These are phyloP conservation scores for Malurus alboscapulatus DNA, from an alignment of 2,113 vertebrate species.

Conservation along the genomic window DNA sequence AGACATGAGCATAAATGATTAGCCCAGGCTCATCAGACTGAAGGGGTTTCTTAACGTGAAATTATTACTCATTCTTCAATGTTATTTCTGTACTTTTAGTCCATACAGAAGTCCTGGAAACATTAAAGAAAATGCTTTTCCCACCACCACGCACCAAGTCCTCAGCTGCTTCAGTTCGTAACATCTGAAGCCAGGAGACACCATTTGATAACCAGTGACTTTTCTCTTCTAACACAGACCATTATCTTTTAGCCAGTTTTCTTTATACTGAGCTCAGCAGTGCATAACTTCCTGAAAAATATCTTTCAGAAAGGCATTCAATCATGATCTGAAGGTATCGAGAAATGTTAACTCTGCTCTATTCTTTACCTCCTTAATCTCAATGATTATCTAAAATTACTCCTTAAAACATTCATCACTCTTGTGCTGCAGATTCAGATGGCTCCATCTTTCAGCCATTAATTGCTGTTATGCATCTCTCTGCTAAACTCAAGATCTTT, in stretches of 20 bases:
- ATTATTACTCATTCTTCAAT: neutral
- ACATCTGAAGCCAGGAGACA: neutral
- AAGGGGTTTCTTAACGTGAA: neutral
- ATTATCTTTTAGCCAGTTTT: neutral
- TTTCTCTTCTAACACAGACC: neutral
- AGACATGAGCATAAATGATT: neutral
- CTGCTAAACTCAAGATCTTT: neutral
- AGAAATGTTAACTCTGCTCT: neutral
- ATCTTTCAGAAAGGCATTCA: neutral
- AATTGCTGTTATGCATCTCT: neutral
- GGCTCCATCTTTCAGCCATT: neutral
- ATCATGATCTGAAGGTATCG: neutral
- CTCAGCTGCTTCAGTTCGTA: neutral
- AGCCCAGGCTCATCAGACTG: neutral
- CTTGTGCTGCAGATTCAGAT: neutral
- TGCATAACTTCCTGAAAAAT: neutral
- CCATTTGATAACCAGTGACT: neutral
- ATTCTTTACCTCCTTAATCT: neutral
- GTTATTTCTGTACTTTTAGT: neutral
- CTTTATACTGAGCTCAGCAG: neutral
- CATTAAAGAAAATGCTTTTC: neutral
- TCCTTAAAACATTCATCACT: neutral
- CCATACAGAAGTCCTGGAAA: neutral
- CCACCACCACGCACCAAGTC: neutral
- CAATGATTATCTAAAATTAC: conserved; percentile 2